Base-by-base conservation (phyloP, 64 coral and sea anemone species). In the Pachyseris speciosa region DNA sequence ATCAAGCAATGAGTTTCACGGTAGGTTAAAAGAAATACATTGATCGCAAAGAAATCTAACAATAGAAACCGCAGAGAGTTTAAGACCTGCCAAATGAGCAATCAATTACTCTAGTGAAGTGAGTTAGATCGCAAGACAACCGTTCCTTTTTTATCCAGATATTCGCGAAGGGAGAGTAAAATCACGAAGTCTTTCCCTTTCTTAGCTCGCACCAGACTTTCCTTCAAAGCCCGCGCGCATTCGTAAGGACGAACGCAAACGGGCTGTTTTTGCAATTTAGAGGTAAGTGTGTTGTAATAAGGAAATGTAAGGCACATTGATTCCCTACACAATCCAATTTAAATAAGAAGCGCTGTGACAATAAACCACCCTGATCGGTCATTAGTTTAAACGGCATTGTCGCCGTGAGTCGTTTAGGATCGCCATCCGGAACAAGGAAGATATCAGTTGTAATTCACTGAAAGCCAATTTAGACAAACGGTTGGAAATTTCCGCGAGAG, bases 1-100 rank as follows among this genome's bases (percentile, higher is more conserved):
- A 55, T 37, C 75, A 37, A 57, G 29, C 43, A 50, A 77, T 57
- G 44, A 13, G 73, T 76, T 76, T 76, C 73, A 5, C 43, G 27
- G 25, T 15, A 49, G 25, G 11, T 31, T 50, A 41, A 31, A 25
- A 76, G 17, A 29, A 30, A 26, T 24, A 76, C n/a, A 76, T 76
- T 61, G 58, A 61, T 26, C 24, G 20, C 22, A 16, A 61, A 61
- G 12, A 16, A 24, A 76, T 13, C n/a, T 27, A 8, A 50, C 50
- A 13, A 50, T 10, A 76, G 9, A 76, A 76, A 76, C 73, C 73
- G 26, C 73, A 31, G 16, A 61, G 5, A 25, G 20, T 61, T 61
- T 6, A 61, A 61, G 58, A n/a, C n/a, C n/a, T 5, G 58, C 22
- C 17, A 25, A 61, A 27, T 9, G 27, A 61, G 20, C 2, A 61